Percentiles rank a stretch among this genome's conserved stretches.
Conservation (phyloP, 1,140 invertebrate species). For the Leguminivora glycinivorella region DNA sequence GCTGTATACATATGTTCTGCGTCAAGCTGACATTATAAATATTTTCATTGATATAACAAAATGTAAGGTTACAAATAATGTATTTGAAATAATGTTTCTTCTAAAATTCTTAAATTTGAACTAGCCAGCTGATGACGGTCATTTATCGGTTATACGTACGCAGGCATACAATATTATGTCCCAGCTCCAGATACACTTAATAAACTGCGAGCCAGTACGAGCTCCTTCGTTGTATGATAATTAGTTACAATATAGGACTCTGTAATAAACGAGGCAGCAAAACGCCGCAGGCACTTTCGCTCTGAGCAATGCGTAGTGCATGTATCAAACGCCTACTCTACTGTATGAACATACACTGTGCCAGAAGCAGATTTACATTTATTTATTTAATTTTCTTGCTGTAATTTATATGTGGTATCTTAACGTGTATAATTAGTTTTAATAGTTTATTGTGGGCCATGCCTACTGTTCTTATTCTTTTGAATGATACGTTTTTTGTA, state of each 20-base stretch:
- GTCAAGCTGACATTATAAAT: too few species aligned
- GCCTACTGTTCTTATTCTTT: slow-evolving; percentile 11
- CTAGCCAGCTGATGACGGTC: neutral
- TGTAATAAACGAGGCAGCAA: slow-evolving; percentile 15
- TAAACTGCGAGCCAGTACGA: neutral
- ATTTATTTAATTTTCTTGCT: slow-evolving; percentile 26
- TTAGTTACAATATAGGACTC: slow-evolving; percentile 1
- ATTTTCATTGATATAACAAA: too few species aligned
- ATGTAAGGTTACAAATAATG: too few species aligned
- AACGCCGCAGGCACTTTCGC: slow-evolving; percentile 15
- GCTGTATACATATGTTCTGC: too few species aligned
- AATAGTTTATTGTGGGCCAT: slow-evolving; percentile 1
- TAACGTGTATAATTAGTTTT: slow-evolving; percentile 27
- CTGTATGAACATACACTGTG: neutral
- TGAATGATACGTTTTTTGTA: slow-evolving; percentile 23
- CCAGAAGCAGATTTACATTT: slow-evolving; percentile 26
- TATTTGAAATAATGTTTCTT: too few species aligned
- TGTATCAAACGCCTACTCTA: slow-evolving; percentile 16
- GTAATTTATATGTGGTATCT: slow-evolving; percentile 22
- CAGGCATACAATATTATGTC: neutral
- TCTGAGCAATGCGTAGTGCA: slow-evolving; percentile 4
- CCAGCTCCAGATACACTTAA: neutral
- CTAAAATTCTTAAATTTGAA: neutral
- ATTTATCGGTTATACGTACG: neutral
- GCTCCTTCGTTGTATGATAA: neutral